Evolutionary conservation across 2,113 vertebrate genomes (phyloP), one percentile per base, ranked within the genome.

Genomic region (Stigmatopora nigra): DNA sequence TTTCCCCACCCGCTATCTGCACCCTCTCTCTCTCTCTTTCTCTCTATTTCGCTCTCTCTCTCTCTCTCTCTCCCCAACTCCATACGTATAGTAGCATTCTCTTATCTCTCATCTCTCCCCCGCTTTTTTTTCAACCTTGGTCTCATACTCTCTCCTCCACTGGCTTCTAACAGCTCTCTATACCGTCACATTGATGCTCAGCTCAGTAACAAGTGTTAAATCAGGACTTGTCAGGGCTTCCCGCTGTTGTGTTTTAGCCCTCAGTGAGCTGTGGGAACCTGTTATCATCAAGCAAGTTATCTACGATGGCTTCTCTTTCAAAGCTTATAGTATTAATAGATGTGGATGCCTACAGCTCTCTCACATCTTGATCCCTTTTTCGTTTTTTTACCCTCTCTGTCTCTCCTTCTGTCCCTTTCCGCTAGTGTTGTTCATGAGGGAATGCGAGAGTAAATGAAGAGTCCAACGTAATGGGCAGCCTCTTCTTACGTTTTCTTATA

Each of bases 1-100:
- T 91, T 90, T 88, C 84, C 84, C 88, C 88, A 89, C 86, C 86
- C 81, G 82, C 84, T 83, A 80, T 84, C 86, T 84, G 82, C 82
- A 82, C 86, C 73, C 71, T 82, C 75, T 82, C 65, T 68, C 67
- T 76, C 73, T 67, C 64, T 63, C n/a, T n/a, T n/a, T n/a, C n/a
- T 64, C 46, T 49, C 58, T 61, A 55, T 55, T n/a, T n/a, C n/a
- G n/a, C 62, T 52, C 53, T 71, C 69, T 55, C 67, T 41, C 47
- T 67, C 60, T 75, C 78, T 73, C 73, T 69, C 60, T 74, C 69
- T 46, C 62, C 67, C 73, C 78, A 69, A 71, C 76, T 81, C 78
- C 66, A 45, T 63, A 3, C 14, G 19, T 47, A 82, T 83, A 88
- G 84, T 82, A 84, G 63, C 75, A 74, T 64, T 66, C 73, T 78